Evolutionary conservation across 2,113 vertebrate species (phyloP).

Genomic region (Dicentrarchus labrax): DNA sequence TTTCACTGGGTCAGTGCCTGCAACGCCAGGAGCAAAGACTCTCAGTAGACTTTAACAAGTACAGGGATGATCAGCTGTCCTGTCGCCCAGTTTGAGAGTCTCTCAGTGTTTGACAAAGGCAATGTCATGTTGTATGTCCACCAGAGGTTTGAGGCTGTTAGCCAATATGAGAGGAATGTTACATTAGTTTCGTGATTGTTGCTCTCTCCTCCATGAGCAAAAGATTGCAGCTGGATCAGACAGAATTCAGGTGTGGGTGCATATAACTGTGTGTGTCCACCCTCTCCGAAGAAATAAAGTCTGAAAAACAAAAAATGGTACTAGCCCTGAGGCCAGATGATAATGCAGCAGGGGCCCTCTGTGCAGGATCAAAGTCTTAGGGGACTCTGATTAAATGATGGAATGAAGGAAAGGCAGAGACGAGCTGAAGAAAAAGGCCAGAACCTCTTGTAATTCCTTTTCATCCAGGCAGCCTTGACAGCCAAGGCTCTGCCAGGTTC

Average conservation of each 20-base stretch:
- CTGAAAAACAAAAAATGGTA: background rate
- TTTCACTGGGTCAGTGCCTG: background rate
- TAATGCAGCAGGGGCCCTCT: slow-evolving; percentile 37
- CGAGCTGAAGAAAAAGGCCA: slow-evolving; percentile 41
- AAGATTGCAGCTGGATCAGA: background rate
- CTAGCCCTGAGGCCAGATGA: slow-evolving; percentile 20
- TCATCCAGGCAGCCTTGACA: slow-evolving; percentile 40
- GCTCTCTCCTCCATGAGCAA: background rate
- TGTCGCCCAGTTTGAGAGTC: background rate
- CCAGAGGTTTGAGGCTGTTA: background rate
- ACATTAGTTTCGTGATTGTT: background rate
- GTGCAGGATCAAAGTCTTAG: slow-evolving; percentile 60
- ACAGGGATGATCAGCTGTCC: background rate
- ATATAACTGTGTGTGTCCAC: no score
- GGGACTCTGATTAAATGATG: slow-evolving; percentile 48
- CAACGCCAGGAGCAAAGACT: background rate
- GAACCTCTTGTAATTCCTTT: slow-evolving; percentile 45
- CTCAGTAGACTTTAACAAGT: background rate
- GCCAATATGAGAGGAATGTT: background rate
- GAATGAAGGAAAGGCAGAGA: slow-evolving; percentile 30
- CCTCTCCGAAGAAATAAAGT: background rate
- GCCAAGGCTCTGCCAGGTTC: slow-evolving; percentile 28
- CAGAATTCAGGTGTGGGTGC: background rate
- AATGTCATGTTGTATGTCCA: background rate
- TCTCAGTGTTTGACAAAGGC: background rate